A percentile compares a stretch with the other conserved stretches of the same genome.
Conservation (phyloP, 2,888 invertebrate genomes). For the Tenthredo distinguenda region DNA sequence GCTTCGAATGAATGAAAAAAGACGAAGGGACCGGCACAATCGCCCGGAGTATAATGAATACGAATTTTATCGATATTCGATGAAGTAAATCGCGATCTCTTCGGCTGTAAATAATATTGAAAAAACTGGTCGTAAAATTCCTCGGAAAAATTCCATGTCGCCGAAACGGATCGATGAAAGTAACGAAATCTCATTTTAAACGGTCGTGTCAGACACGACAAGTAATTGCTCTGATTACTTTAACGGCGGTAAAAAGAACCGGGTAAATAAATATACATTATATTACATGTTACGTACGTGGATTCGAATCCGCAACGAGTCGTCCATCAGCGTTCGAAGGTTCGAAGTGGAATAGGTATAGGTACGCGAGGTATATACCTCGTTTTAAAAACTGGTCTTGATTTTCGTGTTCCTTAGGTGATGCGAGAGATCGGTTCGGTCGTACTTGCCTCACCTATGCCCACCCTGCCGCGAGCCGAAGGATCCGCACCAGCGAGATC, state of each 20-base stretch:
- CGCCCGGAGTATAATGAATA: neutral
- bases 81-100: slow-evolving; percentile 10
- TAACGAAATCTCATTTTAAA: slow-evolving; percentile 38
- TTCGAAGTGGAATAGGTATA: neutral
- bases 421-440: neutral
- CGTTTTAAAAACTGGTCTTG: slow-evolving; percentile 40
- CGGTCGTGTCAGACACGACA: slow-evolving; percentile 24
- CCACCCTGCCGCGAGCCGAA: neutral
- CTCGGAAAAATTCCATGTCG: slow-evolving; percentile 19
- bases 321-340: slow-evolving; percentile 27
- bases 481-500: neutral
- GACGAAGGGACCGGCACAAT: neutral
- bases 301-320: neutral
- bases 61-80: slow-evolving; percentile 8
- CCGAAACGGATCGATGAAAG: neutral
- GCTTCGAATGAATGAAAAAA: neutral
- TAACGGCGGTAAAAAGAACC: slow-evolving; percentile 14
- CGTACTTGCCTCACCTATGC: slow-evolving; percentile 42
- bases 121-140: slow-evolving; percentile 27
- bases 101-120: neutral
- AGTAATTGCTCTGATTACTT: slow-evolving; percentile 43
- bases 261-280: slow-evolving; percentile 12
- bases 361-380: neutral
- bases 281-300: neutral
- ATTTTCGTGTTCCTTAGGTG: slow-evolving; percentile 11